Evolutionary conservation across 2,113 vertebrate genomes (phyloP).

Genomic region (Chloropsis hardwickii): DNA sequence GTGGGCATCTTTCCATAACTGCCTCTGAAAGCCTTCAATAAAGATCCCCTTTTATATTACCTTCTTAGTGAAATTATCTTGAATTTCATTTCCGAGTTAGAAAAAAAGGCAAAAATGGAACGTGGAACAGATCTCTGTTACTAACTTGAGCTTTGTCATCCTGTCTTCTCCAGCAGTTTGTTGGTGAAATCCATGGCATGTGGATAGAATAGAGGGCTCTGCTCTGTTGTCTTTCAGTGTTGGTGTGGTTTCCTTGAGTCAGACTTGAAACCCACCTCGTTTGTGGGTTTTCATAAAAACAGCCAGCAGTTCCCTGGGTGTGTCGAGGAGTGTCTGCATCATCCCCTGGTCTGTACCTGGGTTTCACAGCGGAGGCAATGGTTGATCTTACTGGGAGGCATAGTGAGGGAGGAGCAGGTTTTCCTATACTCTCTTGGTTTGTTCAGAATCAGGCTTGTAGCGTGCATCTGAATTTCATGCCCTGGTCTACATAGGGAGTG

Average conservation of each 20-base stretch:
- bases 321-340: conserved; percentile 77
- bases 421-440: background rate
- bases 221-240: conserved; percentile 77
- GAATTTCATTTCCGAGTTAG: background rate
- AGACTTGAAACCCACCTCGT: conserved; percentile 71
- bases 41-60: background rate
- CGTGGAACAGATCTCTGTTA: too few species aligned
- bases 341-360: conserved; percentile 78
- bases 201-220: conserved; percentile 81
- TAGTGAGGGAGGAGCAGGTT: rapidly evolving
- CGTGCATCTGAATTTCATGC: background rate
- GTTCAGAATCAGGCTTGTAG: background rate
- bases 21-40: background rate
- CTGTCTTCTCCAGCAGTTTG: conserved; percentile 60
- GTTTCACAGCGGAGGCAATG: background rate
- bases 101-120: background rate
- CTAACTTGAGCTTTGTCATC: conserved; percentile 69
- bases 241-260: conserved; percentile 79
- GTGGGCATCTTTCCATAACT: background rate
- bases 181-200: conserved; percentile 81
- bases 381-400: rapidly evolving
- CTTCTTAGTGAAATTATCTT: background rate
- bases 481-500: rapidly evolving
- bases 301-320: conserved; percentile 73
- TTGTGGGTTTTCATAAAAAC: conserved; percentile 72